Base-by-base conservation (phyloP, 2,797 vertebrate genomes). In the Notolabrus celidotus region DNA sequence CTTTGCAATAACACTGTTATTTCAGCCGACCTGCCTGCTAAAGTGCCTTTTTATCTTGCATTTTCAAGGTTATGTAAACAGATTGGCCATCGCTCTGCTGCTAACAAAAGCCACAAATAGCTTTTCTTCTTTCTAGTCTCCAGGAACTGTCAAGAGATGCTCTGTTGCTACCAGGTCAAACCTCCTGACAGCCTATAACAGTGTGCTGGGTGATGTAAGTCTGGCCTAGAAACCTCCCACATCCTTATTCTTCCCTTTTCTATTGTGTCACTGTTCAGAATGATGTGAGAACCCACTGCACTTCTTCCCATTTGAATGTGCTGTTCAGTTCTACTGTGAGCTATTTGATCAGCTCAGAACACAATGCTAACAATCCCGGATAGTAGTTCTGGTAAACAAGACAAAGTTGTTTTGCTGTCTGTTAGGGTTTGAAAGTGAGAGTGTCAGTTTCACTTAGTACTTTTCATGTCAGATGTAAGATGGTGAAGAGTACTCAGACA, bases 271-370 rank as follows among this genome's bases (percentile, higher is more conserved):
- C 69, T 62, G 78, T 73, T 74, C 64, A 45, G 45, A 74, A 49
- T 74, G 64, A 78, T 73, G 79, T 64, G 55, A 70, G 80, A 67
- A 72, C 33, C 74, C 71, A 42, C 54, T 70, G 75, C 63, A 67
- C 76, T 79, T 69, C 64, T 72, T 67, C 38, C 66, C 23, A 51
- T 76, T 65, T 83, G 60, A 82, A 77, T 49, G 33, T 9, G 58
- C 31, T 58, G 76, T 79, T 80, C 80, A 61, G 52, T 65, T 73
- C 67, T 56, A 33, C 71, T 79, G 46, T 57, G 61, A 79, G 71
- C 61, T 68, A 74, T 86, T 84, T 88, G 80, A 89, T 90, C 84
- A 80, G 52, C 79, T 71, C 67, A 41, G 73, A 80, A 69, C 79
- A 61, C 8, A 2, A 64, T 57, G 80, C 83, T 79, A 76, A 12